A percentile compares a stretch with the other conserved stretches of the same genome.
Conservation (phyloP, 2,888 invertebrate genomes). For the Trichogramma dendrolimi region DNA sequence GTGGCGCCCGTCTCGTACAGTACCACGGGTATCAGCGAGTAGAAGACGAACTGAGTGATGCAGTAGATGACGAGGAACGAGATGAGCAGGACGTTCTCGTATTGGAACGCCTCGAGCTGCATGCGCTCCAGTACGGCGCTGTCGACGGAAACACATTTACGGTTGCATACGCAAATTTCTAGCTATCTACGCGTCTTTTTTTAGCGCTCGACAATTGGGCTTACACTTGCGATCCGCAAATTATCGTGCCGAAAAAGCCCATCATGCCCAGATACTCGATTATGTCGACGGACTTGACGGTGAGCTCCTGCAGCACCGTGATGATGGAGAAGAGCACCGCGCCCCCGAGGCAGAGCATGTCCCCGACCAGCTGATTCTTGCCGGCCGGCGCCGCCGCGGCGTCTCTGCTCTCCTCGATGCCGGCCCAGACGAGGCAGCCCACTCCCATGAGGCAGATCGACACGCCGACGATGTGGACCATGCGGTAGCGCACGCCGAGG, state of each 20-base stretch:
- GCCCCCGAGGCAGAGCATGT: conserved; percentile 75
- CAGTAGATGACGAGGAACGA: conserved; percentile 63
- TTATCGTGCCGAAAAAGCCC: conserved; percentile 73
- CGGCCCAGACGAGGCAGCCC: conserved; percentile 78
- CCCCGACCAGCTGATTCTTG: conserved; percentile 74
- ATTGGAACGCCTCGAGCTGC: conserved; percentile 64
- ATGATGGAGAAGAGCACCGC: conserved; percentile 75
- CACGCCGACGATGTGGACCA: conserved; percentile 75
- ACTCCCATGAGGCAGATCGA: conserved; percentile 77
- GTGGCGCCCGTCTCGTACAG: conserved; percentile 76
- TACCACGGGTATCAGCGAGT: conserved; percentile 72
- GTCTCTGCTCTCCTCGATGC: conserved; percentile 67
- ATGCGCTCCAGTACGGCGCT: conserved; percentile 65
- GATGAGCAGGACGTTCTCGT: conserved; percentile 61
- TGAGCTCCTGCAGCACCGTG: conserved; percentile 77
- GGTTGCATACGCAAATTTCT: not conserved
- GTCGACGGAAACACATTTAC: conserved; percentile 24
- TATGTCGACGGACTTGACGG: conserved; percentile 72
- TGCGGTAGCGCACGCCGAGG: conserved; percentile 69
- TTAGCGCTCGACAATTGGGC: conserved; percentile 42
- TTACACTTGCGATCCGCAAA: conserved; percentile 76
- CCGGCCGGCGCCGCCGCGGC: conserved; percentile 53
- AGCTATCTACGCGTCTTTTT: not conserved
- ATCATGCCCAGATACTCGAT: conserved; percentile 79
- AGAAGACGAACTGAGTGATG: conserved; percentile 70